phyloP scores from a whole-genome alignment of 1,140 invertebrate species.

The Lutraria rhynchaena region DNA sequence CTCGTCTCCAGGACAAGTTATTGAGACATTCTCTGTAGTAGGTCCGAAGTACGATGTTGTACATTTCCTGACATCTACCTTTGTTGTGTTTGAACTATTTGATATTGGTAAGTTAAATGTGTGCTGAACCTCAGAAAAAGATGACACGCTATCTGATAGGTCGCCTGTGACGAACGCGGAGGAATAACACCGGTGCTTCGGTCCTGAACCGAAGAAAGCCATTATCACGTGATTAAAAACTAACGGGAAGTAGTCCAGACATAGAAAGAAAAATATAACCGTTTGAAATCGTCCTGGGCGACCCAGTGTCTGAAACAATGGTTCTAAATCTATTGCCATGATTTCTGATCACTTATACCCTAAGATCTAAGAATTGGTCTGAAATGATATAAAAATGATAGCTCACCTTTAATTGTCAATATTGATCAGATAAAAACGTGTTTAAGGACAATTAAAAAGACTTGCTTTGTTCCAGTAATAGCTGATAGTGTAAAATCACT shows the following conservation, averaged over 20 bases:
- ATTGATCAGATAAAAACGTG: no score
- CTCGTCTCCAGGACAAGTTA: constrained; percentile 37
- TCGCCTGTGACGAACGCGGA: not conserved
- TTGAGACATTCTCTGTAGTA: constrained; percentile 13
- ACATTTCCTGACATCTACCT: constrained; percentile 30
- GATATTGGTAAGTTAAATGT: not conserved
- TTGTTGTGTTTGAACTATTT: not conserved
- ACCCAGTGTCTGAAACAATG: no score
- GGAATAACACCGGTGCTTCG: constrained; percentile 58
- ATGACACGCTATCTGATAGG: not conserved
- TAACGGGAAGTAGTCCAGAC: constrained; percentile 69
- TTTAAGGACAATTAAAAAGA: no score
- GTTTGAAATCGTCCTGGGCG: constrained; percentile 70
- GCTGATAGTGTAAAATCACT: no score
- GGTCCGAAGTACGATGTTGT: constrained; percentile 24
- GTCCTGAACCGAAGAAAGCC: constrained; percentile 66
- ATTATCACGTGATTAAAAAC: constrained; percentile 71
- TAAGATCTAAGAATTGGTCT: no score
- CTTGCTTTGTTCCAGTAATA: no score
- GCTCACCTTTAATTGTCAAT: no score
- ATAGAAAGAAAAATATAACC: constrained; percentile 63
- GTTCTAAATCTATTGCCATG: no score
- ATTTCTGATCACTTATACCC: no score
- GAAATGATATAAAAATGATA: no score
- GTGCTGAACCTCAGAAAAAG: not conserved